Conservation (phyloP, 2,888 invertebrate species). For the Pseudoips prasinana region DNA sequence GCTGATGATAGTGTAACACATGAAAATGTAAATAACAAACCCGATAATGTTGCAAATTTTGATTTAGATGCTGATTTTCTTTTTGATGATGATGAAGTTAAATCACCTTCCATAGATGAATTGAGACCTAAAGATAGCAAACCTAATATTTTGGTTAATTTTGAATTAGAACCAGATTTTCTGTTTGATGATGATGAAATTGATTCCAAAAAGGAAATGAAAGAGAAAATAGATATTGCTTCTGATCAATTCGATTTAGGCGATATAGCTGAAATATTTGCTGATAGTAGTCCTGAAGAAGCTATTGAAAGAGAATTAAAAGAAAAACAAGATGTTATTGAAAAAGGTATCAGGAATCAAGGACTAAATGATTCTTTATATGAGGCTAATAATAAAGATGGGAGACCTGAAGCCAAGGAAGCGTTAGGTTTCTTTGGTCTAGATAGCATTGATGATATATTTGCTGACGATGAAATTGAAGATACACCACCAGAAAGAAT, state of each 20-base stretch:
- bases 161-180: conserved; percentile 53
- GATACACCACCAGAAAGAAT: conserved; percentile 28
- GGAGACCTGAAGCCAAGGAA: conserved; percentile 32
- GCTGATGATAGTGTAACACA: conserved; percentile 10
- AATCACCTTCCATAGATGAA: conserved; percentile 16
- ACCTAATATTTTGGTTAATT: conserved; percentile 36
- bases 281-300: conserved; percentile 53
- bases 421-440: conserved; percentile 52
- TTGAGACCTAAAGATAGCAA: conserved; percentile 12
- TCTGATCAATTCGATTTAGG: conserved; percentile 66
- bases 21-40: conserved; percentile 6
- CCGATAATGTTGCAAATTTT: conserved; percentile 39
- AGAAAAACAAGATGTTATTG: not conserved
- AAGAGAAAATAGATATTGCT: conserved; percentile 1
- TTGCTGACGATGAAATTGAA: conserved; percentile 60
- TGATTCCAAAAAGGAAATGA: conserved; percentile 5
- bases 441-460: conserved; percentile 61
- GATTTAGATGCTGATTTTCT: conserved; percentile 52
- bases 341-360: no score
- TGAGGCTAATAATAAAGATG: conserved; percentile 19
- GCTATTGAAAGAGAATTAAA: conserved; percentile 21
- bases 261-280: conserved; percentile 55
- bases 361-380: not conserved
- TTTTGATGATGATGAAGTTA: conserved; percentile 25
- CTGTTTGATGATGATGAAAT: conserved; percentile 28